phyloP scores from a whole-genome alignment of 2,888 invertebrate genomes.

The Callinectes sapidus region DNA sequence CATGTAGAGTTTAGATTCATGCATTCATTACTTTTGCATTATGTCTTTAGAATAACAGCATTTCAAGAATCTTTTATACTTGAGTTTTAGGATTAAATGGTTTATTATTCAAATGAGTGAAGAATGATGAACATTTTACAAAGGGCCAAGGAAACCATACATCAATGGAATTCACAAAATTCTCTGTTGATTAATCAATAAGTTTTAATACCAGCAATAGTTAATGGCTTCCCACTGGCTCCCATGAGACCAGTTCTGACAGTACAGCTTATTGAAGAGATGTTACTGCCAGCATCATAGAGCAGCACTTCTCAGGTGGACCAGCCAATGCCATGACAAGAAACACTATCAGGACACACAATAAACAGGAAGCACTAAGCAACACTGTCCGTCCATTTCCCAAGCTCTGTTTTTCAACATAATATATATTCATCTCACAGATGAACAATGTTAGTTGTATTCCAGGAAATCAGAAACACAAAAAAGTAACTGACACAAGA shows the following conservation, averaged over 20 bases:
- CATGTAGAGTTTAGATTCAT: not conserved
- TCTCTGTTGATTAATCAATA: not conserved
- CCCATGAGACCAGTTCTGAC: not conserved
- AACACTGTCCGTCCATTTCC: no score
- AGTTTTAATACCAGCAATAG: not conserved
- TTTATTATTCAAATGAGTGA: not conserved
- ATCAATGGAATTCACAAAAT: not conserved
- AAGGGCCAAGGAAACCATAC: not conserved
- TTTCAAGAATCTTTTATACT: not conserved
- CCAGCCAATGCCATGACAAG: no score
- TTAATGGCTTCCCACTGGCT: not conserved
- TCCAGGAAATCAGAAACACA: no score
- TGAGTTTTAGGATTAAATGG: not conserved
- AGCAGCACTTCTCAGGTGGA: no score
- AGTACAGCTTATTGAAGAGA: no score
- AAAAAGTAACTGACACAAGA: no score
- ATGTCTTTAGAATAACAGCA: not conserved
- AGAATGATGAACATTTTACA: not conserved
- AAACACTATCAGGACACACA: no score
- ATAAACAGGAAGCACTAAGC: no score
- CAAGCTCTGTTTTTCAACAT: no score
- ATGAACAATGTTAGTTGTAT: no score
- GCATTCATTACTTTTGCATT: not conserved
- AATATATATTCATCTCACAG: no score
- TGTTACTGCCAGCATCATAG: no score